Percentiles rank a stretch among this genome's conserved stretches.
phyloP scores from a whole-genome alignment of 2,888 invertebrate genomes.

The Ethmia dodecea region DNA sequence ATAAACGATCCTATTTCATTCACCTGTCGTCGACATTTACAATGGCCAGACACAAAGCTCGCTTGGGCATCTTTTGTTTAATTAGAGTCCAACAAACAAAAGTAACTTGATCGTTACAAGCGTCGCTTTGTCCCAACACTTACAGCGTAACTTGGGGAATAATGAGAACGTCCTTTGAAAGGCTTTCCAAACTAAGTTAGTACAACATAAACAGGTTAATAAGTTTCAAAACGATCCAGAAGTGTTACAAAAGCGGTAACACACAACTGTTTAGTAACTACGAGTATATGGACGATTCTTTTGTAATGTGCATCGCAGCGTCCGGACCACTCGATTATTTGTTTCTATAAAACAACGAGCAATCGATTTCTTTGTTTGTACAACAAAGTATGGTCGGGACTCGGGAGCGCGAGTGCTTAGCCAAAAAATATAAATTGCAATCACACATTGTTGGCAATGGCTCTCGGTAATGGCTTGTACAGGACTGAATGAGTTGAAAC shows the following conservation, averaged over 20 bases:
- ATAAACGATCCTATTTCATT: slow-evolving; percentile 39
- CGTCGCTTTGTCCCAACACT: slow-evolving; percentile 55
- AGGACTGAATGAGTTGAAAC: slow-evolving; percentile 22
- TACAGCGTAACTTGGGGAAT: slow-evolving; percentile 45
- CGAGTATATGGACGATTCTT: slow-evolving; percentile 61
- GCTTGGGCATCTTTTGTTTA: slow-evolving; percentile 62
- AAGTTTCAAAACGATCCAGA: slow-evolving; percentile 76
- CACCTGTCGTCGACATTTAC: slow-evolving; percentile 48
- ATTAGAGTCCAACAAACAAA: slow-evolving; percentile 65
- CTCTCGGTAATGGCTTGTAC: slow-evolving; percentile 24
- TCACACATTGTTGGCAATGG: slow-evolving; percentile 10
- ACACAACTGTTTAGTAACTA: slow-evolving; percentile 68
- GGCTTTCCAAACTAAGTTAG: slow-evolving; percentile 50
- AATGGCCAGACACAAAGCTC: slow-evolving; percentile 38
- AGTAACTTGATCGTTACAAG: slow-evolving; percentile 65
- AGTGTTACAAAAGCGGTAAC: slow-evolving; percentile 74
- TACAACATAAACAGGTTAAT: slow-evolving; percentile 70
- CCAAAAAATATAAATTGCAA: slow-evolving; percentile 15
- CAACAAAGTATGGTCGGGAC: slow-evolving; percentile 7
- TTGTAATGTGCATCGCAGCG: slow-evolving; percentile 67
- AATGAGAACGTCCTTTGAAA: slow-evolving; percentile 61
- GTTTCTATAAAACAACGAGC: slow-evolving; percentile 61
- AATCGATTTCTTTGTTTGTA: slow-evolving; percentile 55
- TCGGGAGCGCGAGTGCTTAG: slow-evolving; percentile 14
- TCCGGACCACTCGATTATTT: slow-evolving; percentile 74